Evolutionary conservation across 2,888 invertebrate species (phyloP), one percentile per base, ranked within the genome.

Genomic region (Chelonus formosanus): DNA sequence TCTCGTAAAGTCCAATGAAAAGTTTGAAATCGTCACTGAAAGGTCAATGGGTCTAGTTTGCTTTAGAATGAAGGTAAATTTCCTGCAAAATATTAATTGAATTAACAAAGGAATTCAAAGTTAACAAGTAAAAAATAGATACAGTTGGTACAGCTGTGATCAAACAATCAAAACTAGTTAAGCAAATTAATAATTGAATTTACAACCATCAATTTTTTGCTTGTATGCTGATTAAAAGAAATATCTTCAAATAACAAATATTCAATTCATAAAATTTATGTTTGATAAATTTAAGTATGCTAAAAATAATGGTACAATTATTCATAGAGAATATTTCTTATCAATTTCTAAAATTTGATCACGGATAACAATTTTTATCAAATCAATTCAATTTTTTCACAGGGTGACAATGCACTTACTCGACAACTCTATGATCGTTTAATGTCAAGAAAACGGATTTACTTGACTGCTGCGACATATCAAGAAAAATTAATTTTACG

Each of bases 21-120:
- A 93, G 70, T 98, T 97, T 81, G 91, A 97, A 79, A 85, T 97
- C 4, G 88, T 91, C 59, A 89, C 88, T 0, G 90, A 92, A 69
- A 89, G 90, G 1, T 86, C 87, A 0, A 87, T 97, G 87, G 95
- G 94, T 0, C 86, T 98, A 32, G 94, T 97, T 4, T 97, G 97
- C 79, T 98, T 98, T 83, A 88, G 95, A 76, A 84, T 96, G 43
- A 93, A 91, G 85, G 90, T 89, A 81, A 53, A 32, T 40, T 34
- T 50, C 31, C 32, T 43, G 6, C 20, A 20, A 20, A 20, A 20
- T 20, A 20, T 20, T 20, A 20, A 20, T 20, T 2, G 20, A 20
- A 20, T 20, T 20, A 20, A 20, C 20, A 20, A 20, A 20, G 20
- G 20, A 20, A 20, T 20, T 20, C 20, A 1, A 20, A 20, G 20